These are phyloP conservation scores for Cremastinae sp. DNA, from an alignment of 2,888 invertebrate species.

Conservation along the genomic window DNA sequence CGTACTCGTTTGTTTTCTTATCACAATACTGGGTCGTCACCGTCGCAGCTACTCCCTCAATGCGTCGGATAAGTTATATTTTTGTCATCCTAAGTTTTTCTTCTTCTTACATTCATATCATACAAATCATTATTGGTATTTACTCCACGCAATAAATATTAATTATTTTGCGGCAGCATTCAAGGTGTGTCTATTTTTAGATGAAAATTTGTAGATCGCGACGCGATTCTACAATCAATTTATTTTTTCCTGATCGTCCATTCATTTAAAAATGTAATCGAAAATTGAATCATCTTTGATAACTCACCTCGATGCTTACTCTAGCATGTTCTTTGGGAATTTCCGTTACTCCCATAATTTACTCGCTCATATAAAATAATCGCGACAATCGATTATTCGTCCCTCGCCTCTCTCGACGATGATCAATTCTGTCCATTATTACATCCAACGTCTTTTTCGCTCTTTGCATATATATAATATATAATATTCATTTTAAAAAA, in stretches of 20 bases:
- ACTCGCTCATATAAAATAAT: conserved; percentile 28
- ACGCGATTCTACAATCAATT: not conserved
- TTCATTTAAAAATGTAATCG: conserved; percentile 38
- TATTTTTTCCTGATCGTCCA: conserved; percentile 32
- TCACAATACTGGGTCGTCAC: conserved; percentile 69
- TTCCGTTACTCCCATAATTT: conserved; percentile 18
- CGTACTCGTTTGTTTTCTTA: conserved; percentile 46
- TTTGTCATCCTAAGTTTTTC: conserved; percentile 8
- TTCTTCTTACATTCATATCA: conserved; percentile 16
- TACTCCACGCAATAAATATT: conserved; percentile 68
- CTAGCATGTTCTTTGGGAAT: conserved; percentile 48
- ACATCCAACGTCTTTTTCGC: conserved; percentile 52
- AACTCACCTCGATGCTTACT: conserved; percentile 21
- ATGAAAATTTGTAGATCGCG: not conserved
- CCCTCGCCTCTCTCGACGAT: conserved; percentile 22
- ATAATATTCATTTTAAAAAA: conserved; percentile 28
- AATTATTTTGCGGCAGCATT: conserved; percentile 45
- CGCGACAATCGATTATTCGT: conserved; percentile 29
- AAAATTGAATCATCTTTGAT: conserved; percentile 22
- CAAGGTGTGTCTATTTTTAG: conserved; percentile 24
- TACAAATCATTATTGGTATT: conserved; percentile 68
- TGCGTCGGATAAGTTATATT: conserved; percentile 36
- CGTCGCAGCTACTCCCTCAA: conserved; percentile 42
- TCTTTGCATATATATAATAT: conserved; percentile 39
- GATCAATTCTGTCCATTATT: conserved; percentile 36